Percentiles rank a stretch among this genome's conserved stretches.
Evolutionary conservation across 2,113 vertebrate species (phyloP).

Genomic region (Daphoenositta chrysoptera): DNA sequence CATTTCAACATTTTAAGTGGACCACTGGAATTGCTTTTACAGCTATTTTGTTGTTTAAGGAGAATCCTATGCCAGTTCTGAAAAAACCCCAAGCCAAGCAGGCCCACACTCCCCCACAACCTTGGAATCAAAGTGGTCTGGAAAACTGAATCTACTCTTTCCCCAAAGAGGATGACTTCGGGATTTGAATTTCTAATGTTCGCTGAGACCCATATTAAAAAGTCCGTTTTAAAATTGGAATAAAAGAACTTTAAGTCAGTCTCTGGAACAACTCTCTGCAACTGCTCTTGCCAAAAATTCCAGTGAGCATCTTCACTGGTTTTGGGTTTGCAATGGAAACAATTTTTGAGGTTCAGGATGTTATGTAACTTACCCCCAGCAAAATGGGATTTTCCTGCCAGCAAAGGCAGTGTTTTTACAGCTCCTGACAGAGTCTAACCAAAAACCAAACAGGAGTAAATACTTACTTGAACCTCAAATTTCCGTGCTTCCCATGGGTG

Average conservation of each 20-base stretch:
- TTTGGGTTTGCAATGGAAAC: not conserved
- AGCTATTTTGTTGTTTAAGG: not conserved
- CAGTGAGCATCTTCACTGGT: not conserved
- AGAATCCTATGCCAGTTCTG: not conserved
- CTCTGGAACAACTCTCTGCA: not conserved
- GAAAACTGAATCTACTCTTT: not conserved
- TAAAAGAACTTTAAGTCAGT: not conserved
- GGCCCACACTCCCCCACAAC: rapidly evolving
- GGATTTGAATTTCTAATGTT: not conserved
- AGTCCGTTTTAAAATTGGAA: not conserved
- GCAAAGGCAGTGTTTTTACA: not conserved
- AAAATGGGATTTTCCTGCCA: not conserved
- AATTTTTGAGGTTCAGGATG: not conserved
- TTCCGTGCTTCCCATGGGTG: rapidly evolving
- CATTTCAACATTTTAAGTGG: not conserved
- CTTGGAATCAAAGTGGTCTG: not conserved
- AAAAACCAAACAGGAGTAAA: not conserved
- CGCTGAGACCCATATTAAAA: not conserved
- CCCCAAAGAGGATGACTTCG: not conserved
- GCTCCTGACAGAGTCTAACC: not conserved
- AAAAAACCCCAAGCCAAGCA: not conserved
- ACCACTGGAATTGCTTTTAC: not conserved
- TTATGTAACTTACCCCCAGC: not conserved
- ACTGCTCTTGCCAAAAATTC: not conserved
- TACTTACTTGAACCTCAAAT: not conserved